Evolutionary conservation across 2,797 vertebrate species (phyloP), one percentile per base, ranked within the genome.

Genomic region (Mallotus villosus): DNA sequence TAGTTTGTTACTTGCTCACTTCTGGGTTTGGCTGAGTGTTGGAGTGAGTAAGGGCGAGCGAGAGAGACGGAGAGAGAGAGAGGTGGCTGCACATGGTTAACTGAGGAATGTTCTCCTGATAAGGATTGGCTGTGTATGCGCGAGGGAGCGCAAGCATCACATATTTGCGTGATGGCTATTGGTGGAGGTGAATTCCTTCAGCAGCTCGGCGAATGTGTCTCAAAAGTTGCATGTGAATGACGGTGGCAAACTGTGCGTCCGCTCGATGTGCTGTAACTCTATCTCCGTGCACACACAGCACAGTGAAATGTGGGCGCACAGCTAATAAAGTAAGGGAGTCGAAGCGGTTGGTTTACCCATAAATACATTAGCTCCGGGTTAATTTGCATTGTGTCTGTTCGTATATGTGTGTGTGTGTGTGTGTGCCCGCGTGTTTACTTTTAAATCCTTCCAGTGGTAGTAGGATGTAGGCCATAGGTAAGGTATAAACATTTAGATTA

Each of bases 151-250:
- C 22, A 9, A 19, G 67, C 69, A 27, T 67, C 78, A 76, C 90
- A 91, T 90, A 86, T 85, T 89, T 93, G 79, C 68, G 22, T 72
- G 88, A 91, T 91, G 84, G 81, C 85, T 29, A 91, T 91, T 91
- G 91, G 79, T 68, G 78, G 72, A 74, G 71, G 80, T 79, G 80
- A 68, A 85, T 89, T 87, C 82, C 74, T 87, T 65, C 4, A 60
- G 71, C 78, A 76, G 70, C 58, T 19, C 67, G 71, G 82, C 82
- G 80, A 0, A 82, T 78, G 85, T 83, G 82, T 76, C 55, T 68
- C 21, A 74, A 75, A 14, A 12, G 24, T 61, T 63, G 57, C 0
- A 1, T 68, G 27, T 4, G 67, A 46, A 58, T 25, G 14, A 29
- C 7, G 3, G 22, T 64, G 16, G 9, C 2, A 14, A 46, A 46